A percentile compares a stretch with the other conserved stretches of the same genome.
Evolutionary conservation across 2,888 invertebrate species (phyloP).

Genomic region (Dynastes tityus): DNA sequence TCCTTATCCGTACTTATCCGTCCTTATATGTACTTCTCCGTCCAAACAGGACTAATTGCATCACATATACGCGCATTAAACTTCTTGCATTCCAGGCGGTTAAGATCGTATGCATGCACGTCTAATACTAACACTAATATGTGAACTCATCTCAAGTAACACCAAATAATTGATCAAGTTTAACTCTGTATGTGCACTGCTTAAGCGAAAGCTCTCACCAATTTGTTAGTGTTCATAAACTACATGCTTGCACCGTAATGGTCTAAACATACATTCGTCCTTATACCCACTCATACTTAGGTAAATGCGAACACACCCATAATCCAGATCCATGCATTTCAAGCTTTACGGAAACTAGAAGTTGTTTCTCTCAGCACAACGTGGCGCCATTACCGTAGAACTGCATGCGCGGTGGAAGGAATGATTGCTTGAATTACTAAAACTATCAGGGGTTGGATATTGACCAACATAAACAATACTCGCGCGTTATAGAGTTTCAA

Average conservation of each 20-base stretch:
- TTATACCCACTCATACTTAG: conserved; percentile 5
- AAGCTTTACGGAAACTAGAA: not conserved
- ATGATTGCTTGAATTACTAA: not conserved
- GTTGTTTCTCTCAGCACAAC: not conserved
- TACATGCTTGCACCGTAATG: conserved; percentile 6
- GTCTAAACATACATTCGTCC: conserved; percentile 20
- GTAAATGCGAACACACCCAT: conserved; percentile 21
- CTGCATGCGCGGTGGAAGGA: too few species aligned
- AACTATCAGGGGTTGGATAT: not conserved
- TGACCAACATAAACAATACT: not conserved
- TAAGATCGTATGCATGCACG: too few species aligned
- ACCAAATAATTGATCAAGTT: conserved; percentile 15
- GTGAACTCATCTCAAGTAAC: not conserved
- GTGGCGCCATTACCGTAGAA: not conserved
- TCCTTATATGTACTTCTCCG: too few species aligned
- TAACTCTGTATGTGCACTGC: not conserved
- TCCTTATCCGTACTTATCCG: too few species aligned
- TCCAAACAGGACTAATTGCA: too few species aligned
- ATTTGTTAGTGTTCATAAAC: conserved; percentile 19
- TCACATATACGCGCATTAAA: too few species aligned
- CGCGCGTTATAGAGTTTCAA: too few species aligned
- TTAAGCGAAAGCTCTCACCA: conserved; percentile 14
- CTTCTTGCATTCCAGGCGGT: too few species aligned
- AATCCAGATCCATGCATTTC: conserved; percentile 5
- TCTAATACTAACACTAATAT: not conserved